phyloP scores from a whole-genome alignment of 2,888 invertebrate genomes.

The Sceliomorpha sp. region DNA sequence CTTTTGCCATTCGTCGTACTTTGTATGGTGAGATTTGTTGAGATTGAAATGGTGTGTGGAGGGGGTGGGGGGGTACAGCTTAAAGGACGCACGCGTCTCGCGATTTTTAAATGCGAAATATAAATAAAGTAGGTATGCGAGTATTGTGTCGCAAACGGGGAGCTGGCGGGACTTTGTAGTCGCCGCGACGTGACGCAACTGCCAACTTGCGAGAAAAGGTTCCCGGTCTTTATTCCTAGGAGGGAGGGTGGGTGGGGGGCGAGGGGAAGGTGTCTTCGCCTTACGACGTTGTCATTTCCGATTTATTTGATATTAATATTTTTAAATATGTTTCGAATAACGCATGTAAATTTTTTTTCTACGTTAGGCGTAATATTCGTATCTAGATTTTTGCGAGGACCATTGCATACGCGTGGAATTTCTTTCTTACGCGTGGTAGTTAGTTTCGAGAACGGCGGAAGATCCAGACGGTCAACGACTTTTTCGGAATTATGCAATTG shows the following conservation, averaged over 20 bases:
- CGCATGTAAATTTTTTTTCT: too few species aligned
- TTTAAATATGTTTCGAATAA: too few species aligned
- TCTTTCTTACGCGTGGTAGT: slow-evolving; percentile 1
- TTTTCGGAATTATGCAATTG: slow-evolving; percentile 78
- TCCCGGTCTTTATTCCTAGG: slow-evolving; percentile 77
- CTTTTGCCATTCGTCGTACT: too few species aligned
- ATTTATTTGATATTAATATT: slow-evolving; percentile 43
- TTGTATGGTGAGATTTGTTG: too few species aligned
- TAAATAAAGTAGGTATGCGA: slow-evolving; percentile 69
- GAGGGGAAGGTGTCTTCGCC: slow-evolving; percentile 49
- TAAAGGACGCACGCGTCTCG: slow-evolving; percentile 49
- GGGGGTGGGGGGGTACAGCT: slow-evolving; percentile 47
- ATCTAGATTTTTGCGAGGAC: too few species aligned
- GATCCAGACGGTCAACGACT: slow-evolving; percentile 74
- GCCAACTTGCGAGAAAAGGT: slow-evolving; percentile 74
- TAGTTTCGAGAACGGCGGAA: slow-evolving; percentile 10
- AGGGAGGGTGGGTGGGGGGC: slow-evolving; percentile 48
- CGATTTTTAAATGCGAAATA: slow-evolving; percentile 68
- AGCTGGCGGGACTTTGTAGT: slow-evolving; percentile 75
- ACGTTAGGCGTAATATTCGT: too few species aligned
- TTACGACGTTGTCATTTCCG: slow-evolving; percentile 42
- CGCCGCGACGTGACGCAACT: slow-evolving; percentile 80
- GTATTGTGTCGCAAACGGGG: slow-evolving; percentile 61
- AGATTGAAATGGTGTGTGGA: too few species aligned
- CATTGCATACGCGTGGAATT: too few species aligned